Percentiles rank a stretch among this genome's conserved stretches.
Conservation (phyloP, 2,888 invertebrate species). For the Uropetala carovei region DNA sequence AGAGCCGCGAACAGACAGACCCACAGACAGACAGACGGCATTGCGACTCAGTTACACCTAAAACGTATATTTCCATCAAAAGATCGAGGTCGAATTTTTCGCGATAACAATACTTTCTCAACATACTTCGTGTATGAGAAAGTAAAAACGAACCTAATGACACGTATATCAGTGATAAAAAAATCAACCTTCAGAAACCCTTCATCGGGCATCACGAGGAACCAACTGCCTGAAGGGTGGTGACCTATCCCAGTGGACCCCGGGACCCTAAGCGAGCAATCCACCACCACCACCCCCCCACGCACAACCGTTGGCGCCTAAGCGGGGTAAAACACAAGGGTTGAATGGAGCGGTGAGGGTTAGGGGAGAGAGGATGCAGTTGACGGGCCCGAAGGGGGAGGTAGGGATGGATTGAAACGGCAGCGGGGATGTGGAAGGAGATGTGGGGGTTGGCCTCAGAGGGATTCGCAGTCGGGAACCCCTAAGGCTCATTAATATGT, state of each 20-base stretch:
- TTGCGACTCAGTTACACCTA: no score
- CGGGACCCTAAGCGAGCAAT: no score
- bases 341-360: no score
- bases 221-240: not conserved
- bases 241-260: not conserved
- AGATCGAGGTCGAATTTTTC: no score
- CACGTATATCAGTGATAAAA: not conserved
- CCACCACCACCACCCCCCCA: not conserved
- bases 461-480: not conserved
- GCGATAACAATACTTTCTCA: no score
- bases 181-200: not conserved
- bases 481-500: slow-evolving; percentile 46
- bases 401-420: not conserved
- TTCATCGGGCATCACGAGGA: not conserved
- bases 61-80: no score
- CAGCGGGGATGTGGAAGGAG: not conserved
- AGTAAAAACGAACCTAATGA: no score
- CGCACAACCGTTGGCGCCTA: not conserved
- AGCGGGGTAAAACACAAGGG: no score
- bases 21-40: no score
- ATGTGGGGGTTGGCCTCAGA: not conserved
- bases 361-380: no score
- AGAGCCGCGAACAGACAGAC: no score
- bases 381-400: not conserved
- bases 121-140: no score